Percentiles rank a stretch among this genome's conserved stretches.
phyloP scores from a whole-genome alignment of 2,797 vertebrate species.

The Danio aesculapii region DNA sequence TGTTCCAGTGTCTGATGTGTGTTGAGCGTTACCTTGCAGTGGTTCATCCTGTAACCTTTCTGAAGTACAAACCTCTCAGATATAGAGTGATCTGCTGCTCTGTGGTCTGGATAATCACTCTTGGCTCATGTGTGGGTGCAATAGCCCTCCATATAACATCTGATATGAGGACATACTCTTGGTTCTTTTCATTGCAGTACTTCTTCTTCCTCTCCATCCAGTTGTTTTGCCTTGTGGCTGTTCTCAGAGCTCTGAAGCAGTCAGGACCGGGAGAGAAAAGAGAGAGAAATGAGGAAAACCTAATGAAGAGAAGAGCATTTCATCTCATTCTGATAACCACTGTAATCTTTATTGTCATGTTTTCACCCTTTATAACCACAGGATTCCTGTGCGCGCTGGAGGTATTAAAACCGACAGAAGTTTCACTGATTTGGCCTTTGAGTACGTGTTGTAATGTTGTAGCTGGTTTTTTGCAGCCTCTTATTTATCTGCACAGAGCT shows the following conservation, averaged over 20 bases:
- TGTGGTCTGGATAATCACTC: not conserved
- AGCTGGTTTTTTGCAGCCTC: not conserved
- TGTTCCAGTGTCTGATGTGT: slow-evolving; percentile 46
- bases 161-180: not conserved
- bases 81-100: not conserved
- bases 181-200: not conserved
- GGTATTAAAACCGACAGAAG: too few relatives aligned
- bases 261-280: not conserved
- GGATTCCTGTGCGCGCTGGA: not conserved
- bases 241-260: slow-evolving; percentile 25
- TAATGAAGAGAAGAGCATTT: slow-evolving; percentile 17
- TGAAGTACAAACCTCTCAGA: slow-evolving; percentile 52
- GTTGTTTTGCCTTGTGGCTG: slow-evolving; percentile 15
- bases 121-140: not conserved
- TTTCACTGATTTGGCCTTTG: too few relatives aligned
- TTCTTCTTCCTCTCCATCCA: not conserved
- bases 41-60: slow-evolving; percentile 50
- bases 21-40: slow-evolving; percentile 41
- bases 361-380: not conserved
- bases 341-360: not conserved
- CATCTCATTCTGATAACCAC: slow-evolving; percentile 10
- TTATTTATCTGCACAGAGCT: not conserved
- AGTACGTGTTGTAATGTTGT: too few relatives aligned
- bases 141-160: not conserved
- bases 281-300: not conserved